These are phyloP conservation scores for Lypha dubia DNA, from an alignment of 2,888 invertebrate species.

Conservation along the genomic window DNA sequence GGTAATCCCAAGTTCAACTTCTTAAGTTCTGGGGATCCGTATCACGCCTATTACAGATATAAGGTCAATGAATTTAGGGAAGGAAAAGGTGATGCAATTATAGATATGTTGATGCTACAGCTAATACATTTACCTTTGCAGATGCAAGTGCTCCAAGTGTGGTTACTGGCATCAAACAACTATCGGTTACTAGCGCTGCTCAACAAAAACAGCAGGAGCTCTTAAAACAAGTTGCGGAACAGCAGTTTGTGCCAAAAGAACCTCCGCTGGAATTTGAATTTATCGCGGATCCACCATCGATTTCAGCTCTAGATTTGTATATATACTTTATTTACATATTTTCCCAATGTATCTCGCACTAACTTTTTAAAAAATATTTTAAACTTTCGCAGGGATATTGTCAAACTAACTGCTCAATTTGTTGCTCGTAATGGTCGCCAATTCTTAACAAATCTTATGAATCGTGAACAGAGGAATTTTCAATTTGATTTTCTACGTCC, in stretches of 20 bases:
- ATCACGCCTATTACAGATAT: conserved; percentile 99
- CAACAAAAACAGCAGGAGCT: conserved; percentile 95
- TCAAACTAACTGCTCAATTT: conserved; percentile 99
- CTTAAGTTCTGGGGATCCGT: conserved; percentile 97
- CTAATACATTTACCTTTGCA: conserved; percentile 9
- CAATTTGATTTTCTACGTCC: conserved; percentile 99
- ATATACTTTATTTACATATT: conserved; percentile 75
- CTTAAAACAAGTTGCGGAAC: conserved; percentile 92
- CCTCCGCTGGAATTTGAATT: conserved; percentile 97
- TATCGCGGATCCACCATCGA: conserved; percentile 98
- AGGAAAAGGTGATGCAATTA: conserved; percentile 87
- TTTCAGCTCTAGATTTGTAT: conserved; percentile 97
- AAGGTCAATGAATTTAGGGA: conserved; percentile 98
- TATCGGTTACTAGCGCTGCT: conserved; percentile 89
- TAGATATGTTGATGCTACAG: background rate
- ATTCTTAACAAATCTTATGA: conserved; percentile 99
- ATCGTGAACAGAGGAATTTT: conserved; percentile 97
- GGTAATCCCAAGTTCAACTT: conserved; percentile 99
- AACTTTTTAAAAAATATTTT: background rate
- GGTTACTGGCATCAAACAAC: conserved; percentile 84
- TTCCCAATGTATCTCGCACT: background rate
- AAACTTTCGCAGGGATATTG: conserved; percentile 93
- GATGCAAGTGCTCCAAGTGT: conserved; percentile 78
- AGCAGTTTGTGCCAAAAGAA: conserved; percentile 94
- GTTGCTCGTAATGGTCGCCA: conserved; percentile 99